phyloP scores from a whole-genome alignment of 2,113 vertebrate species.

The Lates calcarifer region DNA sequence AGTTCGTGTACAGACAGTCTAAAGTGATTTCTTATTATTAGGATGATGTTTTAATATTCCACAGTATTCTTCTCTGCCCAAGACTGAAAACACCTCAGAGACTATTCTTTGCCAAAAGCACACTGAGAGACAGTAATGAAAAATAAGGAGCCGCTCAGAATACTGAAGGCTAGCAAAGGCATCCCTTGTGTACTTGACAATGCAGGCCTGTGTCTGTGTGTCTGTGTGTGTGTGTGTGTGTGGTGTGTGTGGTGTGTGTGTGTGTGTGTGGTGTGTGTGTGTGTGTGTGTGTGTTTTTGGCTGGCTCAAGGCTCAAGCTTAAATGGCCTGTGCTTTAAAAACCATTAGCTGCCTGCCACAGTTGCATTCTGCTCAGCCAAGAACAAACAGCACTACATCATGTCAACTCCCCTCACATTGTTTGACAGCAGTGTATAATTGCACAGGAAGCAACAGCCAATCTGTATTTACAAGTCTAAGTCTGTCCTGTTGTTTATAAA shows the following conservation, averaged over 20 bases:
- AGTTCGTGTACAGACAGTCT: not conserved
- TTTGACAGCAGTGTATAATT: slow-evolving; percentile 46
- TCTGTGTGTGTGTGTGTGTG: slow-evolving; percentile 28
- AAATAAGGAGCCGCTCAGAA: slow-evolving; percentile 34
- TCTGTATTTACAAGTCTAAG: slow-evolving; percentile 42
- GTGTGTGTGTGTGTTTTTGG: slow-evolving; percentile 5
- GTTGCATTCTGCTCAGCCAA: slow-evolving; percentile 35
- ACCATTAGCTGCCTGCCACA: slow-evolving; percentile 52
- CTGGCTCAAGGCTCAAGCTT: slow-evolving; percentile 5
- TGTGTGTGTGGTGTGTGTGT: not conserved
- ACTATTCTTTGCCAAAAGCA: slow-evolving; percentile 16
- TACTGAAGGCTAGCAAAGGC: slow-evolving; percentile 30
- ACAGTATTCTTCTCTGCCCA: slow-evolving; percentile 11
- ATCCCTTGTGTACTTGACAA: slow-evolving; percentile 25
- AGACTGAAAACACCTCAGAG: slow-evolving; percentile 19
- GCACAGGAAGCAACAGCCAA: slow-evolving; percentile 51
- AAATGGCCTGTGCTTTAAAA: slow-evolving; percentile 35
- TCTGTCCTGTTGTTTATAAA: slow-evolving; percentile 39
- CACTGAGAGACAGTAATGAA: slow-evolving; percentile 30
- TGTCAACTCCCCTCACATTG: slow-evolving; percentile 12
- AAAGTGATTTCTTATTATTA: not conserved
- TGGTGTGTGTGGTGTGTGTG: slow-evolving; percentile 12
- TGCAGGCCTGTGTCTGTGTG: slow-evolving; percentile 2
- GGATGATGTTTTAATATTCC: not conserved
- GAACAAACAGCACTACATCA: slow-evolving; percentile 39